phyloP scores from a whole-genome alignment of 2,888 invertebrate genomes.

The Orchestes rusci region DNA sequence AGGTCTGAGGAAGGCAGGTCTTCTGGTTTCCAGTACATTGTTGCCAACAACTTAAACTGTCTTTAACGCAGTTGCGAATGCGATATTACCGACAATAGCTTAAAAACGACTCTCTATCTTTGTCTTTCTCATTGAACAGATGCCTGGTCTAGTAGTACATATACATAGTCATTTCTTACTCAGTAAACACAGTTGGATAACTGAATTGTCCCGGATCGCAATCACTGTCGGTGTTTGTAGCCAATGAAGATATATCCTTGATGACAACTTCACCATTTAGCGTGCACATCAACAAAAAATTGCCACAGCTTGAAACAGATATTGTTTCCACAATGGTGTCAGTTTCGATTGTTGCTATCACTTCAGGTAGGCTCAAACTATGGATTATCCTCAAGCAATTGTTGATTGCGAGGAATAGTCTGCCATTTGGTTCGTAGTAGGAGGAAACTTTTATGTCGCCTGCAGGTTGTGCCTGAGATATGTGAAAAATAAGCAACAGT shows the following conservation, averaged over 20 bases:
- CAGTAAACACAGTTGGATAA: not conserved
- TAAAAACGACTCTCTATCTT: too few relatives aligned
- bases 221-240: not conserved
- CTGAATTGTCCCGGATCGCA: not conserved
- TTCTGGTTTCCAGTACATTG: too few relatives aligned
- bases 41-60: too few relatives aligned
- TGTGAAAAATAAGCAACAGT: not conserved
- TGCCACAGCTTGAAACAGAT: slow-evolving; percentile 11
- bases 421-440: slow-evolving; percentile 15
- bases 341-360: slow-evolving; percentile 11
- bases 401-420: slow-evolving; percentile 16
- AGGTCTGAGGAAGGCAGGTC: too few relatives aligned
- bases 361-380: slow-evolving; percentile 15
- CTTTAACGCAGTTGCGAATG: too few relatives aligned
- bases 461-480: too few relatives aligned
- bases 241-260: slow-evolving; percentile 2
- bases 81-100: too few relatives aligned
- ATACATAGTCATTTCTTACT: slow-evolving; percentile 5
- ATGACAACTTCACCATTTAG: slow-evolving; percentile 12
- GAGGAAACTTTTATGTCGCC: slow-evolving; percentile 11
- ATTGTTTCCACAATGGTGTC: slow-evolving; percentile 11
- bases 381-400: slow-evolving; percentile 19
- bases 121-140: too few relatives aligned
- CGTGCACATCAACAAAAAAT: slow-evolving; percentile 14
- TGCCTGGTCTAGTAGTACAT: not conserved